phyloP scores from a whole-genome alignment of 23 tunicate species.

The Halocynthia roretzi region DNA sequence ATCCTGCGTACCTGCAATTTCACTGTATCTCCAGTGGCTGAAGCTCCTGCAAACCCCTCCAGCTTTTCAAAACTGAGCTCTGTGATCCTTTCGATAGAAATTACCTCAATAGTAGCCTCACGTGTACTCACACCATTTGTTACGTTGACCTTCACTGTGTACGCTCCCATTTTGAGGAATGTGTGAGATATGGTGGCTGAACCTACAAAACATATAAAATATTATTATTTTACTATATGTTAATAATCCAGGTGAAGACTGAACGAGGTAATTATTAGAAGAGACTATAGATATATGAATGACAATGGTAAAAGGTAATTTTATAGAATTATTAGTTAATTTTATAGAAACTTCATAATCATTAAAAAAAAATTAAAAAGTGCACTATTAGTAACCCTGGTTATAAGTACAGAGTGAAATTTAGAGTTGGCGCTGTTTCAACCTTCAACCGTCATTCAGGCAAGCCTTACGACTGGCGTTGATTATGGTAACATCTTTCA shows the following conservation, averaged over 20 bases:
- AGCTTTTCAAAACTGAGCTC: conserved; percentile 15
- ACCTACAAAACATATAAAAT: conserved; percentile 14
- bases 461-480: no score
- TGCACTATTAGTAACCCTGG: no score
- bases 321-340: no score
- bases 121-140: conserved; percentile 21
- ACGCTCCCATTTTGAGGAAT: conserved; percentile 17
- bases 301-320: no score
- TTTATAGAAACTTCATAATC: no score
- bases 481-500: no score
- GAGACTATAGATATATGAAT: not conserved
- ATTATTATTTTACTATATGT: not conserved
- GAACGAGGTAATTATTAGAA: not conserved
- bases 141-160: conserved; percentile 32
- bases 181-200: conserved; percentile 15
- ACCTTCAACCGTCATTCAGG: no score
- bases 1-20: conserved; percentile 6
- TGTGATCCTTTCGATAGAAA: conserved; percentile 18
- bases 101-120: not conserved
- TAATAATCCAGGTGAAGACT: not conserved
- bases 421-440: no score
- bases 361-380: no score
- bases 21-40: conserved; percentile 29
- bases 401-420: no score
- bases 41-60: conserved; percentile 25